Base-by-base conservation (phyloP, 2,797 vertebrate species). In the Oreochromis grahami region DNA sequence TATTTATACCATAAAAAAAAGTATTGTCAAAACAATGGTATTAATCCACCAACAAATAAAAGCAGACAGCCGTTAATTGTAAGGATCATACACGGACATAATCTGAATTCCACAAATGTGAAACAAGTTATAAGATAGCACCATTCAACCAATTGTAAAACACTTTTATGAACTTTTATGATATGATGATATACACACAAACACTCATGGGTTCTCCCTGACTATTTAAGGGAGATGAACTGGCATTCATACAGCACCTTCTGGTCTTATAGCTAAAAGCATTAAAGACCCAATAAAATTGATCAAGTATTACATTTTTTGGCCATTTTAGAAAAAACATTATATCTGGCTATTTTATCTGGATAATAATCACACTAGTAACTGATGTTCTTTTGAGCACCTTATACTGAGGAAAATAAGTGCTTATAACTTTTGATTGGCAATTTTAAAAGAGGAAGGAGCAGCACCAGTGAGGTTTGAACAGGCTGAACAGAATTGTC, bases 31-130 rank as follows among this genome's bases (percentile, higher is more conserved):
- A 87, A 29, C 43, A 92, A 92, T 78, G 87, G 86, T 92, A 96
- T 96, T 94, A 93, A 91, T 84, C 83, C 81, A 79, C 86, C 87
- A 88, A 94, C 85, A 81, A 78, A 89, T 32, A 84, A 74, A 68
- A 70, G 38, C 63, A 88, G 14, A 90, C 21, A 84, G 87, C 55
- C 83, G 81, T 83, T 85, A 92, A 41, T 7, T 41, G 77, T 58
- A 19, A 81, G 38, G 78, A 88, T 52, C 50, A 26, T 45, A 76
- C 86, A 24, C 29, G 58, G 83, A 76, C 60, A 87, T 15, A 76
- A 84, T 56, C 55, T 94, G 83, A 90, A 94, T 95, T 96, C 90
- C 92, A 96, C 95, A 93, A 85, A 29, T 76, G 93, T 95, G 93
- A 96, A 95, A 93, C 91, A 82, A 82, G 94, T 95, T 91, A 80